Percentiles rank a stretch among this genome's conserved stretches.
These are phyloP conservation scores for Drosophila macrospina DNA, from an alignment of 2,888 invertebrate genomes.

Conservation along the genomic window DNA sequence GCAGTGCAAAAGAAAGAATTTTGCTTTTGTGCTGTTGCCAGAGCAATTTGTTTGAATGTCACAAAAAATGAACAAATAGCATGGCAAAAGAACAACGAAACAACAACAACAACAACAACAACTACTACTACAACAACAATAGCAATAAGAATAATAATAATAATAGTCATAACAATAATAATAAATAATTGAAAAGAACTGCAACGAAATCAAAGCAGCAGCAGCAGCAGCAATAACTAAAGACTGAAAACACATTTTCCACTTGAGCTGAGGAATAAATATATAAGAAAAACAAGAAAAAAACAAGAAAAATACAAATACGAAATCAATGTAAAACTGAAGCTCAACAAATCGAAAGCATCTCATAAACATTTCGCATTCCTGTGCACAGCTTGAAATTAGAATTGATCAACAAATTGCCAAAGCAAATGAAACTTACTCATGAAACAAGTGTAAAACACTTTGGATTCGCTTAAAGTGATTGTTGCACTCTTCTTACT, in stretches of 20 bases:
- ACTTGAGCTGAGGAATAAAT: background rate
- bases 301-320: too few relatives aligned
- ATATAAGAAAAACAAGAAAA: too few relatives aligned
- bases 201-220: conserved; percentile 1
- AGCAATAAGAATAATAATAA: background rate
- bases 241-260: too few relatives aligned
- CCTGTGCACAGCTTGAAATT: background rate
- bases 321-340: too few relatives aligned
- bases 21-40: conserved; percentile 14
- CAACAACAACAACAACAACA: background rate
- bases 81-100: background rate
- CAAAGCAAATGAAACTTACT: too few relatives aligned
- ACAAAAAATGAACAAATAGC: conserved; percentile 1
- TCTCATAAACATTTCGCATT: too few relatives aligned
- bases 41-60: conserved; percentile 23
- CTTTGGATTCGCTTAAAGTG: background rate
- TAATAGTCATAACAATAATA: background rate
- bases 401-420: too few relatives aligned
- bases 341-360: too few relatives aligned
- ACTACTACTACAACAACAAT: background rate
- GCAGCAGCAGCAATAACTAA: too few relatives aligned
- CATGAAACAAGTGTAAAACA: background rate
- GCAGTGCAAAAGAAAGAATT: conserved; percentile 13
- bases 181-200: conserved; percentile 9
- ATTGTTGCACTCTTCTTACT: background rate